Percentiles rank a stretch among this genome's conserved stretches.
These are phyloP conservation scores for Diadophis punctatus DNA, from an alignment of 2,113 vertebrate species.

Conservation along the genomic window DNA sequence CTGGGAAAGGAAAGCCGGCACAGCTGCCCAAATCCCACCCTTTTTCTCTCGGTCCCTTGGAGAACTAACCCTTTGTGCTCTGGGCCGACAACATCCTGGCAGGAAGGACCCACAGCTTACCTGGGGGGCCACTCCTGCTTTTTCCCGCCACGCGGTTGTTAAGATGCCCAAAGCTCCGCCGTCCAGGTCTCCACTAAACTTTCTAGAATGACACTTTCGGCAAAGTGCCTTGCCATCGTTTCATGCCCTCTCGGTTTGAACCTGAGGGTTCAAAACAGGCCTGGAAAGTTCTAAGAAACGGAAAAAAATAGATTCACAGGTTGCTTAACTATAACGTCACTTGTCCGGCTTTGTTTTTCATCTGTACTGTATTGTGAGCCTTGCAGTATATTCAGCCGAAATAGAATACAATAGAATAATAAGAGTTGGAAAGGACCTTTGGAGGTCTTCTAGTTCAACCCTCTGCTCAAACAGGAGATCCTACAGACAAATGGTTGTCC, in stretches of 20 bases:
- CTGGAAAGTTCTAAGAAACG: not conserved
- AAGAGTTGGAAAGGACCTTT: too few relatives aligned
- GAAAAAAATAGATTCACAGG: not conserved
- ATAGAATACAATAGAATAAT: not conserved
- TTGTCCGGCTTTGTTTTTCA: not conserved
- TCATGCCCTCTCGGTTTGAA: not conserved
- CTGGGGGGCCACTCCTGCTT: not conserved
- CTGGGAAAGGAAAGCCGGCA: not conserved
- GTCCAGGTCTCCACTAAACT: not conserved
- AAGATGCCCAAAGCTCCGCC: not conserved
- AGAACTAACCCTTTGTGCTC: not conserved
- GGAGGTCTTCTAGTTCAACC: too few relatives aligned
- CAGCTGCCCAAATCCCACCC: not conserved
- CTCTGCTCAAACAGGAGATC: too few relatives aligned
- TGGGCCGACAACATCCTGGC: not conserved
- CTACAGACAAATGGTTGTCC: too few relatives aligned
- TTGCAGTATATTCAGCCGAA: not conserved
- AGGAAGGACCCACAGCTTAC: not conserved
- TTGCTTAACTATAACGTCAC: not conserved
- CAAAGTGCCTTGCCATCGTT: too few relatives aligned
- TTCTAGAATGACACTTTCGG: too few relatives aligned
- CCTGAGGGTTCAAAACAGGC: not conserved
- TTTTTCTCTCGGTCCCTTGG: not conserved
- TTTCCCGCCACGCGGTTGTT: not conserved
- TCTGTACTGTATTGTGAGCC: not conserved